Base-by-base conservation (phyloP, 2,113 vertebrate genomes). In the Gila orcuttii region DNA sequence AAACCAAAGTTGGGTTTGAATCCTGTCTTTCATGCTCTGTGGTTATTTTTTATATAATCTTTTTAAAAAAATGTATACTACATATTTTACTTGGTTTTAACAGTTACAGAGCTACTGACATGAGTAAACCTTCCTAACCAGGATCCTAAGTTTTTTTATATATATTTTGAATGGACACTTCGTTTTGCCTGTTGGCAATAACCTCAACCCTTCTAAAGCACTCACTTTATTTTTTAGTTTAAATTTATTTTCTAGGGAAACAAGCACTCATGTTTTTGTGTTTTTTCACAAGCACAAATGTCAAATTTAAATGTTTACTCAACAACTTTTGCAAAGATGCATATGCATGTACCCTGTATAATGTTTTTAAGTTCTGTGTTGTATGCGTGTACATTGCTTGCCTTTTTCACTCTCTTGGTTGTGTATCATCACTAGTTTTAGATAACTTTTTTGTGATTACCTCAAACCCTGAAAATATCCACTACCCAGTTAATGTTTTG, bases 1-100 rank as follows among this genome's bases (percentile, higher is more conserved):
- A 86, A 87, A 86, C 75, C 74, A 83, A 59, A 71, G 78, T 23
- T 91, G 88, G 89, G 66, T 91, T 47, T 91, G 77, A 89, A 90
- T 76, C 69, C 57, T 23, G 47, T 45, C 10, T 17, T 78, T 36
- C 74, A 79, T 69, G 39, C 11, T 60, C 25, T 84, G 13, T 17
- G 6, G 21, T 57, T 55, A 0, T 33, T 9, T 7, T 74, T 25
- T 33, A 85, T 50, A 12, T 39, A 33, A 0, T 3, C 0, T 12
- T 19, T 19, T 55, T 6, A 7, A 1, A 7, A 7, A 6, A 59
- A 25, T 79, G 57, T 60, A 68, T 47, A 17, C 9, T 50, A 62
- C 59, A 15, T 59, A 9, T 57, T 66, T 83, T 45, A 52, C 13
- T 68, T 55, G 3, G 3, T 55, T 74, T n/a, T 45, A 86, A 52